Base-by-base conservation (phyloP, 2,113 vertebrate genomes). In the Corvus moneduloides region DNA sequence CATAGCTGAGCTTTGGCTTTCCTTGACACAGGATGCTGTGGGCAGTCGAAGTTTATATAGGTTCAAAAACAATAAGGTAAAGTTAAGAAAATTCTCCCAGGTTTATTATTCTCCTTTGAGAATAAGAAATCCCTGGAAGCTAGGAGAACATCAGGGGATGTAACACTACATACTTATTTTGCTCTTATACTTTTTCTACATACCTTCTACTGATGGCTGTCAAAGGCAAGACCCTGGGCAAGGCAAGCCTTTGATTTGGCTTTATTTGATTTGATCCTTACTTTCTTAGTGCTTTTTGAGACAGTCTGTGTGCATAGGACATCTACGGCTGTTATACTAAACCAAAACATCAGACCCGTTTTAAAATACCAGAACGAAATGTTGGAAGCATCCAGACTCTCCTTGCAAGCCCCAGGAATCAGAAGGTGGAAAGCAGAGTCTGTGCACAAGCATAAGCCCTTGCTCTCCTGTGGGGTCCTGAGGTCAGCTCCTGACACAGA, bases 371-470 rank as follows among this genome's bases (percentile, higher is more conserved):
- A 27, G 22, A 62, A 44, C 48, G 8, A 63, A 76, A 39, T 39
- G 5, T 19, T 67, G n/a, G 59, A 35, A 87, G 14, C 11, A 4
- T 20, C 43, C 28, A n/a, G 24, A 27, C 32, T 23, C n/a, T 54
- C 2, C 44, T 37, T 44, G 32, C 33, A 76, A 73, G 24, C 8
- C 43, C 72, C 14, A 37, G 54, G 61, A 75, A 58, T 63, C 35
- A 71, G 63, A 51, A 84, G 37, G 41, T 30, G 27, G 44, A 68
- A 35, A 77, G 30, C 32, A 63, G 46, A 46, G 37, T 22, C 54
- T 0, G 0, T 33, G 13, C 17, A 13, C 20, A 52, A 56, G 16
- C 22, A 43, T 16, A 43, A 26, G 16, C 58, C 8, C 56, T 74
- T 14, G 10, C 13, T 41, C 26, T 23, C 20, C 63, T 23, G 20